Percentiles rank a stretch among this genome's conserved stretches.
These are phyloP conservation scores for Ichneumoninae sp. DNA, from an alignment of 2,888 invertebrate genomes.

Conservation along the genomic window DNA sequence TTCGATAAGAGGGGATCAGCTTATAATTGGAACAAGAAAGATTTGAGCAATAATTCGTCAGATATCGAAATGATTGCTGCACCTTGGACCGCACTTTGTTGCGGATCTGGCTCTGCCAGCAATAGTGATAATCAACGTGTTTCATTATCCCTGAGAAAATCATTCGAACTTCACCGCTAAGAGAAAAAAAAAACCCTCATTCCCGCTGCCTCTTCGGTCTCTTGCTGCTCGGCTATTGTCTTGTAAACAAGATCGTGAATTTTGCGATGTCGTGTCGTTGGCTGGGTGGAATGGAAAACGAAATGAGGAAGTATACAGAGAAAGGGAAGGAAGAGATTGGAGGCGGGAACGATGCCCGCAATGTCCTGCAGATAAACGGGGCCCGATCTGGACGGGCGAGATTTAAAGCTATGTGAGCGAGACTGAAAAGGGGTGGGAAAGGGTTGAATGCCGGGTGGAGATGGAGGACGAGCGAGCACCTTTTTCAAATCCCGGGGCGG, in stretches of 20 bases:
- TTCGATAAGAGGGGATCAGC: neutral
- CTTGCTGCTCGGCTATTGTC: conserved; percentile 27
- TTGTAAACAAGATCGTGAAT: conserved; percentile 66
- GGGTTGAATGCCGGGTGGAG: conserved; percentile 38
- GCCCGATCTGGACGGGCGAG: conserved; percentile 21
- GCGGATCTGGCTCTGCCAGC: too few relatives aligned
- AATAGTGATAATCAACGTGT: too few relatives aligned
- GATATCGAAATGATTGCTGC: too few relatives aligned
- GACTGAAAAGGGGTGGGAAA: conserved; percentile 28
- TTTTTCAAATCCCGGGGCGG: conserved; percentile 72
- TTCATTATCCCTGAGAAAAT: neutral
- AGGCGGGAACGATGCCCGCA: conserved; percentile 34
- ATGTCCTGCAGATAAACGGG: conserved; percentile 54
- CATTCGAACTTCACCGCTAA: neutral
- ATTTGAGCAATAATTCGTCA: too few relatives aligned
- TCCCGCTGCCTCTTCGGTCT: neutral
- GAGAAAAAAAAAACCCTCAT: neutral
- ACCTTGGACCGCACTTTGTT: too few relatives aligned
- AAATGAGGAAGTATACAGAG: conserved; percentile 5
- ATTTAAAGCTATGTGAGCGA: conserved; percentile 43
- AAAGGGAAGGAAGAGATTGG: conserved; percentile 29
- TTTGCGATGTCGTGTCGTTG: conserved; percentile 67
- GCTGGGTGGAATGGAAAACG: conserved; percentile 1
- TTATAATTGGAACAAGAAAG: neutral
- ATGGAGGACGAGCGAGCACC: conserved; percentile 48